Evolutionary conservation across 2,797 vertebrate species (phyloP), one percentile per base, ranked within the genome.

Genomic region (Neoniphon sammara): DNA sequence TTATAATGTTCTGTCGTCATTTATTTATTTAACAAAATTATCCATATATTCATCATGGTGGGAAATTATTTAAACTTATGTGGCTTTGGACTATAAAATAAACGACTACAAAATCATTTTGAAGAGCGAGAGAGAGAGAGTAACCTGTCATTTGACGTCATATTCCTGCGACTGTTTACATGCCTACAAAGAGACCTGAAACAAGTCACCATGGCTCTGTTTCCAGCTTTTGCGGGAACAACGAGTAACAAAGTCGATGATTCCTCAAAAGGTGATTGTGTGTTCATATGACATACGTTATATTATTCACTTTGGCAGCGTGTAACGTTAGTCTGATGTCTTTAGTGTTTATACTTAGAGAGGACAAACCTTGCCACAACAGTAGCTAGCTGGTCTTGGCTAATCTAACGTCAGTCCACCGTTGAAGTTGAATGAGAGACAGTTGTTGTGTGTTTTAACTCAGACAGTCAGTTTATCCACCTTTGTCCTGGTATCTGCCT

Each of bases 191-290:
- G n/a, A n/a, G n/a, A n/a, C n/a, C n/a, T n/a, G n/a, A n/a, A 39
- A 39, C 75, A 3, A 1, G 3, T 8, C 18, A 67, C 66, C 77
- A 94, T 95, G 94, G 85, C 94, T 9, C 88, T 95, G 47, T 95
- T 95, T 90, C 93, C 94, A 91, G 93, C 92, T 12, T 95, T 92
- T 74, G 74, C 86, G 1, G 89, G 73, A 61, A 80, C 58, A 8
- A 58, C 81, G 14, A 67, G n/a, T 9, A 60, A 70, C 56, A 85
- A 87, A 80, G 73, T 60, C 74, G 83, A 91, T 44, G 88, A 83
- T 71, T 75, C 92, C 25, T 54, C 78, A 1, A 88, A 78, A 93
- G 93, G 94, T 94, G 18, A 75, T 1, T 0, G 1, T 0, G 18
- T 0, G 0, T 54, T 50, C 1, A 0, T 36, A 4, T 2, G 12